Evolutionary conservation across 2,797 vertebrate genomes (phyloP), one percentile per base, ranked within the genome.

Genomic region (Arctocebus calabarensis): DNA sequence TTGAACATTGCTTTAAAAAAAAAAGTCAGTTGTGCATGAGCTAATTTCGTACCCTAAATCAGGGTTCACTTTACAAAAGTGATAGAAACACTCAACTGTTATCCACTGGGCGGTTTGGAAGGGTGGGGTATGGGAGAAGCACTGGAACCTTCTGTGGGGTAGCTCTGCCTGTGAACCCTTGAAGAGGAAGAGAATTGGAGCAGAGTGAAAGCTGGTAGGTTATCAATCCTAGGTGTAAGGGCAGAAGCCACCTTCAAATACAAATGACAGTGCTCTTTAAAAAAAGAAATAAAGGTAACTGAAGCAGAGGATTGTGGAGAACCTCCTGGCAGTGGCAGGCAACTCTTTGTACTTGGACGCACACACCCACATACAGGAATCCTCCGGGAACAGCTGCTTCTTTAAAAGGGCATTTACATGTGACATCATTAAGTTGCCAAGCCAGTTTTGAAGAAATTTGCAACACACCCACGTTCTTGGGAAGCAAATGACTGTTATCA

Each of bases 381-480:
- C 81, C 61, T 70, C 27, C 17, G 5, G 32, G 37, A 89, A 75
- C 34, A 71, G 20, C 82, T 57, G 52, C 90, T 84, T 82, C 84
- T 85, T 85, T 43, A 59, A 52, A 68, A 45, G 1, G 2, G 12
- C 14, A 45, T 95, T 96, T 96, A 40, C 52, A 13, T 84, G 34
- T 57, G 95, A 79, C 32, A 0, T 86, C 88, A 66, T 8, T 13
- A 4, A 66, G 48, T 94, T 71, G 83, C 27, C 37, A 22, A n/a
- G 85, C 85, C 93, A 88, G 71, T 85, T 85, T 37, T 48, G 66
- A 94, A 75, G 43, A 48, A 48, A 48, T 66, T 87, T 77, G 84
- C 70, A 92, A 55, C 64, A 94, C 83, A 68, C 82, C 64, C 74
- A 43, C 0, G 5, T 91, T 95, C 74, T 81, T 62, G 20, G 79